These are phyloP conservation scores for Kryptolebias ocellatus DNA, from an alignment of 2,797 vertebrate species.

Conservation along the genomic window DNA sequence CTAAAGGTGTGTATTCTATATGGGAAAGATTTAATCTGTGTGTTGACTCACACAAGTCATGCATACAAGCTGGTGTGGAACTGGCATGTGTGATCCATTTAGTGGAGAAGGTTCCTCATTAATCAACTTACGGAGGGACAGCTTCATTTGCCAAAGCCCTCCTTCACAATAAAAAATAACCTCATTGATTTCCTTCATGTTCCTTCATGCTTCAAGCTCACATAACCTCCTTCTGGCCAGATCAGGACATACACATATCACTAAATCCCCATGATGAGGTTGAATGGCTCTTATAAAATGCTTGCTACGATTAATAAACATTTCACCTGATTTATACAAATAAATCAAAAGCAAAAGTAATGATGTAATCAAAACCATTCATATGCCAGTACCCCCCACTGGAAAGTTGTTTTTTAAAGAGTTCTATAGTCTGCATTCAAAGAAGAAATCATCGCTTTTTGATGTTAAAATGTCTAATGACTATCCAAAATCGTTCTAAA, in stretches of 20 bases:
- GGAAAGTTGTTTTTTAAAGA: slow-evolving; percentile 13
- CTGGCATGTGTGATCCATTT: slow-evolving; percentile 40
- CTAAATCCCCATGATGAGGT: slow-evolving; percentile 45
- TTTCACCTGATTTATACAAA: slow-evolving; percentile 18
- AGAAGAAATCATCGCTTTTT: slow-evolving; percentile 8
- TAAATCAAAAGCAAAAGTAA: slow-evolving; percentile 17
- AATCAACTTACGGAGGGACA: slow-evolving; percentile 63
- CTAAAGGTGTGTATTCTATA: slow-evolving; percentile 20
- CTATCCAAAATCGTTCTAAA: not conserved
- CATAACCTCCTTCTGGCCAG: slow-evolving; percentile 67
- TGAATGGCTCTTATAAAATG: slow-evolving; percentile 19
- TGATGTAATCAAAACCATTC: slow-evolving; percentile 9
- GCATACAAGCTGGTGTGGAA: slow-evolving; percentile 25
- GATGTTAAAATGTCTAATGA: slow-evolving; percentile 3
- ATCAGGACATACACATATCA: slow-evolving; percentile 42
- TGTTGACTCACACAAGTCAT: slow-evolving; percentile 11
- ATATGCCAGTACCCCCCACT: slow-evolving; percentile 18
- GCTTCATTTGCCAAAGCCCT: slow-evolving; percentile 41
- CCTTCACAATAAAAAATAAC: slow-evolving; percentile 44
- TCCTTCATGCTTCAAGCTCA: slow-evolving; percentile 47
- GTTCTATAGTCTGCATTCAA: slow-evolving; percentile 34
- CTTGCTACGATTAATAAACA: slow-evolving; percentile 36
- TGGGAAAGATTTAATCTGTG: slow-evolving; percentile 15
- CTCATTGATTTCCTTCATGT: slow-evolving; percentile 35
- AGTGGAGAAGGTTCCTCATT: slow-evolving; percentile 69